Percentiles rank a stretch among this genome's conserved stretches.
Evolutionary conservation across 2,888 invertebrate genomes (phyloP).

Genomic region (Pseudococcus longispinus): DNA sequence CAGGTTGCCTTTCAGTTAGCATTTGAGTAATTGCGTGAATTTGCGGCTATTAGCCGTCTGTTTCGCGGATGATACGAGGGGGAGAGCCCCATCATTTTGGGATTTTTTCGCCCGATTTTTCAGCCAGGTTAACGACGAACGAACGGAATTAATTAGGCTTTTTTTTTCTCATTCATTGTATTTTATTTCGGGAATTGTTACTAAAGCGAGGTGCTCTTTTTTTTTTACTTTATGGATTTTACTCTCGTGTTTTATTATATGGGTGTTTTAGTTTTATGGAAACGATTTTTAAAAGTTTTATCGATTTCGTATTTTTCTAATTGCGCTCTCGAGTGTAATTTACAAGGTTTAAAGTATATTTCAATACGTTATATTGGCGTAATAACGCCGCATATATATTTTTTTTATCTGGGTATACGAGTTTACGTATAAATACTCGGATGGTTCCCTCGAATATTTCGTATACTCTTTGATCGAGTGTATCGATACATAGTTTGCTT

Average conservation of each 20-base stretch:
- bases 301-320: conserved; percentile 27
- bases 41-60: conserved; percentile 29
- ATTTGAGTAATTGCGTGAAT: conserved; percentile 31
- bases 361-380: background rate
- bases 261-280: background rate
- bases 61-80: background rate
- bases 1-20: conserved; percentile 30
- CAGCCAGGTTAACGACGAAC: conserved; percentile 2
- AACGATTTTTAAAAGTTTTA: conserved; percentile 17
- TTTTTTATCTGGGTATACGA: background rate
- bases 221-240: background rate
- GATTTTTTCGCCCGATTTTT: background rate
- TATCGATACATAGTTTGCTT: background rate
- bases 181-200: background rate
- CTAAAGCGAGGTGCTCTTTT: background rate
- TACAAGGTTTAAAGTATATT: conserved; percentile 11
- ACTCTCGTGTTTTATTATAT: background rate
- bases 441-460: background rate
- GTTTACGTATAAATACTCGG: background rate
- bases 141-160: conserved; percentile 7
- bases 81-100: background rate
- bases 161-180: background rate
- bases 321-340: conserved; percentile 25
- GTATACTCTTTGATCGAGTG: background rate
- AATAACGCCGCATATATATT: background rate